Evolutionary conservation across 2,888 invertebrate genomes (phyloP).

Genomic region (Ceramica pisi): DNA sequence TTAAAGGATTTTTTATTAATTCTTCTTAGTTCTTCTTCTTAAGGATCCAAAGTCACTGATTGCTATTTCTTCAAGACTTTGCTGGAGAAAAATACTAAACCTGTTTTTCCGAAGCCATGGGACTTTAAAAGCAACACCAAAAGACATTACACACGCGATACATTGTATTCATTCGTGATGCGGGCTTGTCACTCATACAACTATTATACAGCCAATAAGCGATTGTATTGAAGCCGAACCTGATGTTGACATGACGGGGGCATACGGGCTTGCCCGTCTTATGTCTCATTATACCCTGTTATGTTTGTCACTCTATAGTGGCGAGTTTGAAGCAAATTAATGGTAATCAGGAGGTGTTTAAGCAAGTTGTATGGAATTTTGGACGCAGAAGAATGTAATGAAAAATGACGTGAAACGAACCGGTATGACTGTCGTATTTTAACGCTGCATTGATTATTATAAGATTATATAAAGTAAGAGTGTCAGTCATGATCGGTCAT

Average conservation of each 20-base stretch:
- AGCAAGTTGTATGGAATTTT: neutral
- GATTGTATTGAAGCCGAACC: slow-evolving; percentile 64
- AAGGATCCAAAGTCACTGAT: no score
- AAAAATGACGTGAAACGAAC: slow-evolving; percentile 3
- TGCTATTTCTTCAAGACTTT: neutral
- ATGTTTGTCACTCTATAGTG: slow-evolving; percentile 56
- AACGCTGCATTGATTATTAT: no score
- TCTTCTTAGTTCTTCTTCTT: no score
- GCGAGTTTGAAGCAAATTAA: slow-evolving; percentile 45
- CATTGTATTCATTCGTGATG: slow-evolving; percentile 62
- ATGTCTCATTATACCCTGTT: slow-evolving; percentile 70
- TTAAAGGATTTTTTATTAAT: neutral
- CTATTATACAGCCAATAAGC: slow-evolving; percentile 67
- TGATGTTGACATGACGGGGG: slow-evolving; percentile 75
- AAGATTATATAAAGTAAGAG: no score
- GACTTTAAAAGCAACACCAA: neutral
- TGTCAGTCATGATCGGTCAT: no score
- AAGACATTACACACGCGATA: slow-evolving; percentile 19
- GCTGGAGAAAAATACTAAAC: neutral
- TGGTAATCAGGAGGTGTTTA: slow-evolving; percentile 40
- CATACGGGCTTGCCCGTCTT: slow-evolving; percentile 77
- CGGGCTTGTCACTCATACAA: slow-evolving; percentile 66
- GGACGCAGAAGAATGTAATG: neutral
- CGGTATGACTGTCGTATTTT: no score
- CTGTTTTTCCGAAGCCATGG: neutral